Evolutionary conservation across 2,888 invertebrate species (phyloP).

Genomic region (Drosophila basisetae): DNA sequence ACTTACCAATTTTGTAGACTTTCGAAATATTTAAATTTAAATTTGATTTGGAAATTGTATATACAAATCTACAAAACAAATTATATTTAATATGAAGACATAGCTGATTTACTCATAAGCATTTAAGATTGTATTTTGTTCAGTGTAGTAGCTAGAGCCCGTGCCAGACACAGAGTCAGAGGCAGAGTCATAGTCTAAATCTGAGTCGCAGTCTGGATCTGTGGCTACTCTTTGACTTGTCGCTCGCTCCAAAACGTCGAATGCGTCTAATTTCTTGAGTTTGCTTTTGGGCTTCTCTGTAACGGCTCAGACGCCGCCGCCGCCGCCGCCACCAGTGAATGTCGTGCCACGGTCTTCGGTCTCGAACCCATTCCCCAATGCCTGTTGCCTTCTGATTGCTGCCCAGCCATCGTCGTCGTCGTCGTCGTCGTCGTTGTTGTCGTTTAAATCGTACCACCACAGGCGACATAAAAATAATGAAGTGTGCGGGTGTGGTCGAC

Average conservation of each 20-base stretch:
- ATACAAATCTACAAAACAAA: background rate
- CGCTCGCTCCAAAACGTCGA: constrained; percentile 77
- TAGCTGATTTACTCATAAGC: background rate
- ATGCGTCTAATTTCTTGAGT: constrained; percentile 77
- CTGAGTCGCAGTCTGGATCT: constrained; percentile 16
- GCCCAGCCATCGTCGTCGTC: constrained; percentile 30
- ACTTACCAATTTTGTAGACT: background rate
- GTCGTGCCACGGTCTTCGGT: constrained; percentile 64
- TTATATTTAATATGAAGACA: background rate
- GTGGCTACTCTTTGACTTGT: constrained; percentile 76
- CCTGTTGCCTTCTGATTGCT: constrained; percentile 27
- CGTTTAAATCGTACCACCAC: constrained; percentile 83
- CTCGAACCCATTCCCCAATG: constrained; percentile 1
- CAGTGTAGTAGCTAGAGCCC: constrained; percentile 3
- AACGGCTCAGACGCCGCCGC: constrained; percentile 40
- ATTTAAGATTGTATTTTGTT: background rate
- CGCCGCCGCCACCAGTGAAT: constrained; percentile 48
- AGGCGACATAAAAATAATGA: constrained; percentile 86
- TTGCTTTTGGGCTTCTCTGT: constrained; percentile 57
- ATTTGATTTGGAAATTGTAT: background rate
- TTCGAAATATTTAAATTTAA: background rate
- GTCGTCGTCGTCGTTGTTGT: constrained; percentile 63
- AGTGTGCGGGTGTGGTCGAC: constrained; percentile 86
- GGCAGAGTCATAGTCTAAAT: constrained; percentile 33
- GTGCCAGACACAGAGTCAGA: constrained; percentile 8